These are phyloP conservation scores for Melolontha melolontha DNA, from an alignment of 2,888 invertebrate genomes.

Conservation along the genomic window DNA sequence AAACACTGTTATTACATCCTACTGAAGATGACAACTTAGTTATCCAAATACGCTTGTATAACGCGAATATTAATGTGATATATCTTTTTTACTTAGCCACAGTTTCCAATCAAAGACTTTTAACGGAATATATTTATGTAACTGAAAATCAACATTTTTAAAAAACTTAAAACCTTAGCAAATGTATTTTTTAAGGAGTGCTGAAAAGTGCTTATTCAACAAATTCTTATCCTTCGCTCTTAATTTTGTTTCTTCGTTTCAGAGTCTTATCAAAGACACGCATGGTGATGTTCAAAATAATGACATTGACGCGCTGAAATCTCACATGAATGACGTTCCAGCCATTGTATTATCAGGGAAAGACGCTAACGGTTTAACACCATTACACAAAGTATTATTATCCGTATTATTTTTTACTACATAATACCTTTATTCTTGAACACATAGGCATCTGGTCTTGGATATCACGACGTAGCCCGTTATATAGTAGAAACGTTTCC, in stretches of 20 bases:
- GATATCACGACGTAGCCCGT: constrained; percentile 79
- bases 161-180: too few relatives aligned
- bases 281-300: constrained; percentile 84
- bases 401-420: neutral
- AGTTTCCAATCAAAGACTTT: too few relatives aligned
- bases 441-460: constrained; percentile 82
- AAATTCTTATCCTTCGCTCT: too few relatives aligned
- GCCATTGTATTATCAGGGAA: constrained; percentile 78
- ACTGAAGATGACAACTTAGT: too few relatives aligned
- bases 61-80: too few relatives aligned
- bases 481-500: constrained; percentile 79
- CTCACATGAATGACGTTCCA: constrained; percentile 75
- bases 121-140: too few relatives aligned
- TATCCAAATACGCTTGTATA: too few relatives aligned
- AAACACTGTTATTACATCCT: too few relatives aligned
- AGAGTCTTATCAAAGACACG: constrained; percentile 86
- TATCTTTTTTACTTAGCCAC: too few relatives aligned
- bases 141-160: too few relatives aligned
- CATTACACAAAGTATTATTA: constrained; percentile 83
- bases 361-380: constrained; percentile 84
- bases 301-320: constrained; percentile 77
- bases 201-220: too few relatives aligned
- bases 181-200: too few relatives aligned
- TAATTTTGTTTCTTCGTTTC: constrained; percentile 52
- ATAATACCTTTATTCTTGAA: neutral